These are phyloP conservation scores for Macrostomum cliftonense DNA, from an alignment of 2,888 invertebrate species.

Conservation along the genomic window DNA sequence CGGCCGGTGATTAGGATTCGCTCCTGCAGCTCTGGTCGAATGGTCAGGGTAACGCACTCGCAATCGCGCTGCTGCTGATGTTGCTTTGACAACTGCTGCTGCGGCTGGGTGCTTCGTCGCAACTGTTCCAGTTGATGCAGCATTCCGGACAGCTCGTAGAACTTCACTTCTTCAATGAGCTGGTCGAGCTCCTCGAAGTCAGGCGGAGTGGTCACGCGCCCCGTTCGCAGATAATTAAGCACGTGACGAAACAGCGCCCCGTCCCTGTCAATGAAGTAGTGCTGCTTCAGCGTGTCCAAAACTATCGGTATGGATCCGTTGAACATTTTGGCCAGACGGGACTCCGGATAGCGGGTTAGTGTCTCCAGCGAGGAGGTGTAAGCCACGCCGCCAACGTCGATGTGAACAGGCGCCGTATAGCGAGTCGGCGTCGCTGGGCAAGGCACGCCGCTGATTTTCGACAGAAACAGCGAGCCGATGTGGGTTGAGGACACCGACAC, in stretches of 20 bases:
- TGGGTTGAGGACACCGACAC: too few species aligned
- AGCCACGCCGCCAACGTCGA: conserved; percentile 87
- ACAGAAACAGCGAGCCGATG: background rate
- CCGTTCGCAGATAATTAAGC: conserved; percentile 81
- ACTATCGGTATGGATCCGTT: conserved; percentile 87
- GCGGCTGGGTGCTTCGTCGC: conserved; percentile 1
- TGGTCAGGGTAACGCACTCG: conserved; percentile 60
- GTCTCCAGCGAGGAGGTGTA: conserved; percentile 89
- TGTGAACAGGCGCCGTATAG: conserved; percentile 85
- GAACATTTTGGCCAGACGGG: conserved; percentile 72
- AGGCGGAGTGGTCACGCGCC: conserved; percentile 62
- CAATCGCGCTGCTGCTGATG: conserved; percentile 30
- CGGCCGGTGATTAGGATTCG: conserved; percentile 63
- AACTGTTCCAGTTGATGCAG: conserved; percentile 15
- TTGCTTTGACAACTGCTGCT: background rate
- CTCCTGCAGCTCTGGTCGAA: conserved; percentile 61
- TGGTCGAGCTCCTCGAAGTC: conserved; percentile 69
- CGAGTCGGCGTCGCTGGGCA: conserved; percentile 75
- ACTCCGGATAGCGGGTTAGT: conserved; percentile 79
- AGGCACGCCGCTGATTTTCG: conserved; percentile 51
- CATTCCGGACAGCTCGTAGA: conserved; percentile 56
- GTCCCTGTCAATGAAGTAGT: conserved; percentile 94
- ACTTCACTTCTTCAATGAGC: conserved; percentile 68
- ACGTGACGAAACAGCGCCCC: conserved; percentile 93
- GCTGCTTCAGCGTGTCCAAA: conserved; percentile 80